Conservation (phyloP, 2,888 invertebrate genomes). For the Trypoxylon attenuatum region DNA sequence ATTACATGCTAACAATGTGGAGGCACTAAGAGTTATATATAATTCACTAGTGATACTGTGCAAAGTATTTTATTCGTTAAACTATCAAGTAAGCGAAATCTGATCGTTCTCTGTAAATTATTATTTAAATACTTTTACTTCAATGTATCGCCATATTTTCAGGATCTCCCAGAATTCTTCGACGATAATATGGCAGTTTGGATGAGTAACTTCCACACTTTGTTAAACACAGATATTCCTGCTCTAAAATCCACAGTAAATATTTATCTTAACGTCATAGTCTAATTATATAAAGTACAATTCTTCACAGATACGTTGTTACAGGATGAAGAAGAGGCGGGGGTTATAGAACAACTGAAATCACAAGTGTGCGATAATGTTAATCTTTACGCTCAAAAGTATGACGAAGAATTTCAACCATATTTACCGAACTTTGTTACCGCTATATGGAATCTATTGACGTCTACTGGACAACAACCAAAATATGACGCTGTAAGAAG, state of each 20-base stretch:
- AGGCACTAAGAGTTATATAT: slow-evolving; percentile 90
- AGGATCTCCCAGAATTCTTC: slow-evolving; percentile 98
- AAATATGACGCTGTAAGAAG: slow-evolving; percentile 90
- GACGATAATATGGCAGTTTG: slow-evolving; percentile 97
- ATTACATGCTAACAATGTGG: slow-evolving; percentile 85
- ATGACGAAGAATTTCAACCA: slow-evolving; percentile 96
- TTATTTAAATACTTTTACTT: too few species aligned
- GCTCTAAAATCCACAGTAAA: slow-evolving; percentile 79
- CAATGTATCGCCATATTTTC: too few species aligned
- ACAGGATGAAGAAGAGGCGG: slow-evolving; percentile 89
- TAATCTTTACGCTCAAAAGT: slow-evolving; percentile 95
- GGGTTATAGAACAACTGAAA: slow-evolving; percentile 91
- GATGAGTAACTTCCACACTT: slow-evolving; percentile 93
- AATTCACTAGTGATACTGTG: slow-evolving; percentile 91
- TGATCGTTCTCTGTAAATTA: too few species aligned
- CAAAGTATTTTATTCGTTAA: slow-evolving; percentile 97
- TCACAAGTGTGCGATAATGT: slow-evolving; percentile 98
- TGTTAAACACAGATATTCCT: slow-evolving; percentile 87
- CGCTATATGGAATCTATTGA: slow-evolving; percentile 93
- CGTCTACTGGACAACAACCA: slow-evolving; percentile 87
- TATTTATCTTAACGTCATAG: slow-evolving; percentile 23
- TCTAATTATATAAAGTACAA: slow-evolving; percentile 3
- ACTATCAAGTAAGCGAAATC: slow-evolving; percentile 85
- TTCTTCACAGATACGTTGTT: slow-evolving; percentile 33
- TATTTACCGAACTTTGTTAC: slow-evolving; percentile 95